A percentile compares a stretch with the other conserved stretches of the same genome.
phyloP scores from a whole-genome alignment of 2,888 invertebrate species.

The Tinea trinotella region DNA sequence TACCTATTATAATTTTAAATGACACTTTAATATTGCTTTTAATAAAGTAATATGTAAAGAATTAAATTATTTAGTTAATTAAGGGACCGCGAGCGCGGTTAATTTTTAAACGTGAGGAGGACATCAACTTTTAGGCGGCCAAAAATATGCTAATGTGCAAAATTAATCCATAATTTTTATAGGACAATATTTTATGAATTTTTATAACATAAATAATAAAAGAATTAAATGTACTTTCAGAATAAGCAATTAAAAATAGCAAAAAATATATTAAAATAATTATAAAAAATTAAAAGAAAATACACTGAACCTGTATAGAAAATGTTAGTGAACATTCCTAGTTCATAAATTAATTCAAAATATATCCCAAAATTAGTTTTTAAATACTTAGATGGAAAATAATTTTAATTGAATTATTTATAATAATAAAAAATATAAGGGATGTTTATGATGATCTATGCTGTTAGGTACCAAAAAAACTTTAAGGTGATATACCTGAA shows the following conservation, averaged over 20 bases:
- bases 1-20: neutral
- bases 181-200: neutral
- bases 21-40: neutral
- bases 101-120: neutral
- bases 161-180: neutral
- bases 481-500: neutral
- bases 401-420: neutral
- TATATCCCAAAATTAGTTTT: neutral
- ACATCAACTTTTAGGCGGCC: neutral
- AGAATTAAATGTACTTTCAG: neutral
- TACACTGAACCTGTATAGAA: neutral
- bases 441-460: neutral
- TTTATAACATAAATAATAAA: neutral
- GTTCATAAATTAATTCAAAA: neutral
- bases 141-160: neutral
- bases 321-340: neutral
- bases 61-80: slow-evolving; percentile 3
- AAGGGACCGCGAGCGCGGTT: neutral
- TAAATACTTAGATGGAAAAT: neutral
- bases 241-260: neutral
- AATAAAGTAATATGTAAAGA: neutral
- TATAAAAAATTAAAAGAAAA: neutral
- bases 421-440: neutral
- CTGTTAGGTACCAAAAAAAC: neutral
- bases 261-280: neutral